Percentiles rank a stretch among this genome's conserved stretches.
These are phyloP conservation scores for Caenorhabditis sp. DNA, from an alignment of 2,888 invertebrate species.

Conservation along the genomic window DNA sequence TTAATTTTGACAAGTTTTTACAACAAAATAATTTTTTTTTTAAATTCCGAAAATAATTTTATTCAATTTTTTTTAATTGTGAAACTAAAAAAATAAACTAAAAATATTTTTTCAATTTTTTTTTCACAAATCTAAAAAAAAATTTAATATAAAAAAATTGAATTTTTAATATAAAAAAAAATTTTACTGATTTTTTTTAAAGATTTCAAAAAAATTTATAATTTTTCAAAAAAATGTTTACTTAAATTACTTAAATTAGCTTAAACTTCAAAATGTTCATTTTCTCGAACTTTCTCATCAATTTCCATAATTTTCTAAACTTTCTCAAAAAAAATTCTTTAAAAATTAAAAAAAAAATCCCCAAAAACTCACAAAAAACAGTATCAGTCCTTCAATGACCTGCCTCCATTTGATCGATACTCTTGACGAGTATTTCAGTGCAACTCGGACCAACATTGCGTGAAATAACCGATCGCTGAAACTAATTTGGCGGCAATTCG, in stretches of 20 bases:
- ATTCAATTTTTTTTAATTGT: too few species aligned
- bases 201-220: background rate
- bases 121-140: background rate
- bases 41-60: too few species aligned
- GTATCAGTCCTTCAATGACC: constrained; percentile 90
- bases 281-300: too few species aligned
- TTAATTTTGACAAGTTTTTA: too few species aligned
- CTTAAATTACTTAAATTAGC: background rate
- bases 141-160: background rate
- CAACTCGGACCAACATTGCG: constrained; percentile 94
- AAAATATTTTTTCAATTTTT: background rate
- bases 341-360: constrained; percentile 4
- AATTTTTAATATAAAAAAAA: background rate
- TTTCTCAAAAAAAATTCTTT: constrained; percentile 6
- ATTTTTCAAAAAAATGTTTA: background rate
- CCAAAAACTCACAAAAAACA: constrained; percentile 87
- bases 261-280: too few species aligned
- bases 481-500: constrained; percentile 12
- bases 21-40: too few species aligned
- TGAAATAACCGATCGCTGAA: constrained; percentile 80
- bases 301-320: background rate
- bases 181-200: too few species aligned
- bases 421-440: constrained; percentile 93
- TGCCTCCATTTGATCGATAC: constrained; percentile 90
- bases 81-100: too few species aligned